These are phyloP conservation scores for Eristalis intricaria DNA, from an alignment of 2,888 invertebrate species.

Conservation along the genomic window DNA sequence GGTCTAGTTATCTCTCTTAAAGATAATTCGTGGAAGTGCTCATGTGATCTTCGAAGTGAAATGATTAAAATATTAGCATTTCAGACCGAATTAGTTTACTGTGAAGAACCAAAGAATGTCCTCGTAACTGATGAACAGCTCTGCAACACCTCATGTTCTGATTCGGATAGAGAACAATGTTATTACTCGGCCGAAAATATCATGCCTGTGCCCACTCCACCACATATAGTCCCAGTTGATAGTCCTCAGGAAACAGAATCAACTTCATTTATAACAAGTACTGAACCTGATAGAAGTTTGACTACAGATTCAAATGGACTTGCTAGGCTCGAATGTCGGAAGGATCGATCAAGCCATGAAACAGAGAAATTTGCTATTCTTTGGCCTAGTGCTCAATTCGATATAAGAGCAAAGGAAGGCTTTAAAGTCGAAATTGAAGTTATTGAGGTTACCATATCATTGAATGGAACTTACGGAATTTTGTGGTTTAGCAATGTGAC, in stretches of 20 bases:
- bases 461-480: slow-evolving; percentile 71
- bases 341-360: slow-evolving; percentile 6
- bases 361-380: slow-evolving; percentile 21
- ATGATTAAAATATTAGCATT: slow-evolving; percentile 72
- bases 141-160: slow-evolving; percentile 5
- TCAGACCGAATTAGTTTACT: slow-evolving; percentile 62
- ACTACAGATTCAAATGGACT: background rate
- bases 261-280: background rate
- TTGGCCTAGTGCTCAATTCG: slow-evolving; percentile 39
- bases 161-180: slow-evolving; percentile 72
- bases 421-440: slow-evolving; percentile 46
- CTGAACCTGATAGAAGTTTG: background rate
- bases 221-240: background rate
- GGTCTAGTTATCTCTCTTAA: slow-evolving; percentile 71
- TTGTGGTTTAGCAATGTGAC: slow-evolving; percentile 78
- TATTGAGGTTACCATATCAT: background rate
- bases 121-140: slow-evolving; percentile 9
- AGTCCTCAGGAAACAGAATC: background rate
- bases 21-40: slow-evolving; percentile 76
- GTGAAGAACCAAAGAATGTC: slow-evolving; percentile 67
- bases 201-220: background rate
- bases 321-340: slow-evolving; percentile 30
- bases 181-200: background rate
- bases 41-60: slow-evolving; percentile 73
- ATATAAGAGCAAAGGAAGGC: slow-evolving; percentile 21